Conservation (phyloP, 2,888 invertebrate genomes). For the Elaeidobius kamerunicus region DNA sequence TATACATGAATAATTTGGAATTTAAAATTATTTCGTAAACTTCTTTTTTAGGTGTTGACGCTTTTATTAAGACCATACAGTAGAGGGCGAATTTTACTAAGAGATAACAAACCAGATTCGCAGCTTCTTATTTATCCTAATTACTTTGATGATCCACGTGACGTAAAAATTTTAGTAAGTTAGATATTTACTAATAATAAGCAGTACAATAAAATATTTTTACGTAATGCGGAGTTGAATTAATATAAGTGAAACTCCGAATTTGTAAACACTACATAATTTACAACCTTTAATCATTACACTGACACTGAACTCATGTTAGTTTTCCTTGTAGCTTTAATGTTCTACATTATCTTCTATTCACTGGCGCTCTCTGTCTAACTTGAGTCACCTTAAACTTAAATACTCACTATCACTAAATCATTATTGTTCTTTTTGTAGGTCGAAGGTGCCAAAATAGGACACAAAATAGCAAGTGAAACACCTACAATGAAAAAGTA, state of each 20-base stretch:
- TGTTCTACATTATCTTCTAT: too few relatives aligned
- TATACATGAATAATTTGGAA: too few relatives aligned
- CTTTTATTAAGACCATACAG: slow-evolving; percentile 70
- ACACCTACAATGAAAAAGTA: slow-evolving; percentile 60
- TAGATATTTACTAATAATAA: too few relatives aligned
- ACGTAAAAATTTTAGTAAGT: slow-evolving; percentile 68
- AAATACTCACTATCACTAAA: background rate
- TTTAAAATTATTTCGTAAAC: slow-evolving; percentile 16
- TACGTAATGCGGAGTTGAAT: too few relatives aligned
- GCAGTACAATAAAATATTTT: too few relatives aligned
- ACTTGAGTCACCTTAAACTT: background rate
- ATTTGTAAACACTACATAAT: too few relatives aligned
- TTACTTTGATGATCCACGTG: slow-evolving; percentile 72
- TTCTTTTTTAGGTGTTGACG: slow-evolving; percentile 26
- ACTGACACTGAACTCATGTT: too few relatives aligned
- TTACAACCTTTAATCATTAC: too few relatives aligned
- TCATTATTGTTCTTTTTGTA: slow-evolving; percentile 38
- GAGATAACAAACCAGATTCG: slow-evolving; percentile 64
- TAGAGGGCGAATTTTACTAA: slow-evolving; percentile 65
- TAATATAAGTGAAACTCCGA: too few relatives aligned
- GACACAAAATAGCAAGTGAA: slow-evolving; percentile 55
- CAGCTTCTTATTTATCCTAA: slow-evolving; percentile 86
- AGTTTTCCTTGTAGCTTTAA: too few relatives aligned
- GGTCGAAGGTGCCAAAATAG: slow-evolving; percentile 74
- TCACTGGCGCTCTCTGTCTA: too few relatives aligned